Percentiles rank a stretch among this genome's conserved stretches.
Evolutionary conservation across 1,140 invertebrate genomes (phyloP).

Genomic region (Pomacea maculata): DNA sequence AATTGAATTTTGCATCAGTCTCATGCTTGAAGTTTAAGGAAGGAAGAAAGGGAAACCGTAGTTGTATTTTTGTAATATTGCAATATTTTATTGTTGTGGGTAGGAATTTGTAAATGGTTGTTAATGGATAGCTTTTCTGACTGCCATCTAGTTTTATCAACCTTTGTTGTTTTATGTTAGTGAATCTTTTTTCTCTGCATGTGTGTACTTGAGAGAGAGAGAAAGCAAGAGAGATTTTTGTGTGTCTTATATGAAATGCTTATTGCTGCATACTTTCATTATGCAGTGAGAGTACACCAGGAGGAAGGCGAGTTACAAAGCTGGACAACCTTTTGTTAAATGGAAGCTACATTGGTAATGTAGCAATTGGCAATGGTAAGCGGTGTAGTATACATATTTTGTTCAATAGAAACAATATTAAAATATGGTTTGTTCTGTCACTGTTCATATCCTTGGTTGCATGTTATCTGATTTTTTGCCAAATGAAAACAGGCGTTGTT

Average conservation of each 20-base stretch:
- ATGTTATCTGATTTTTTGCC: not conserved
- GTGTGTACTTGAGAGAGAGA: not conserved
- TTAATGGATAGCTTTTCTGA: too few relatives aligned
- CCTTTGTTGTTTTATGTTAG: not conserved
- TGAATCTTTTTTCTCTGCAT: not conserved
- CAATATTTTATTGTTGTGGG: too few relatives aligned
- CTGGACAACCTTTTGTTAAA: constrained; percentile 98
- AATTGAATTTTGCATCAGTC: not conserved
- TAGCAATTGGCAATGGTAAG: constrained; percentile 96
- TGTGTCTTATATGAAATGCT: not conserved
- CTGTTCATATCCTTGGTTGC: too few relatives aligned
- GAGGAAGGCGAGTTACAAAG: constrained; percentile 95
- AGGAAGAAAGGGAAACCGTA: not conserved
- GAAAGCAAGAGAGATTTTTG: not conserved
- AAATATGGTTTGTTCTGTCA: not conserved
- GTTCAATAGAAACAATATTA: not conserved
- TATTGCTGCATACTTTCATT: not conserved
- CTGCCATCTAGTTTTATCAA: not conserved
- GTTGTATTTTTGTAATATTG: too few relatives aligned
- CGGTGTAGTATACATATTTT: not conserved
- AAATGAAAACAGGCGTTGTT: not conserved
- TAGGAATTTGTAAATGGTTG: too few relatives aligned
- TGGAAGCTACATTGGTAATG: constrained; percentile 99
- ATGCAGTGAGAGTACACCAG: constrained; percentile 87
- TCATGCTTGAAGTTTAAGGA: not conserved